phyloP scores from a whole-genome alignment of 2,797 vertebrate species.

The Selene dorsalis region DNA sequence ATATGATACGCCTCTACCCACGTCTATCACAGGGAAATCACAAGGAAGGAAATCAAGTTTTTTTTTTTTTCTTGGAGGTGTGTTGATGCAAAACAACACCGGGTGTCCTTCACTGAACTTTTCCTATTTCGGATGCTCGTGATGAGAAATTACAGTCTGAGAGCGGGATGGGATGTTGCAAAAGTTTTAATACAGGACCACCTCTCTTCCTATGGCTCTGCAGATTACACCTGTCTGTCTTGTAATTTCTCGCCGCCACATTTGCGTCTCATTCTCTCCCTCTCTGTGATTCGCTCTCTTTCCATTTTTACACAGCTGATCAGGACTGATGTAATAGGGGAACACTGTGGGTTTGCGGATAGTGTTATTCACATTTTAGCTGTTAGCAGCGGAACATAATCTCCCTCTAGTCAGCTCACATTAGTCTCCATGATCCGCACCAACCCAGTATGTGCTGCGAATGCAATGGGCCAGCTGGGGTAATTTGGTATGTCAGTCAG shows the following conservation, averaged over 20 bases:
- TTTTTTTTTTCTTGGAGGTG: conserved; percentile 59
- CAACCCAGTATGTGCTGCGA: conserved; percentile 81
- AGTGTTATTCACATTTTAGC: conserved; percentile 80
- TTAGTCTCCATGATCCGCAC: conserved; percentile 83
- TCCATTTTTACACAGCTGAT: conserved; percentile 71
- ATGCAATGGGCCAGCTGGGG: conserved; percentile 81
- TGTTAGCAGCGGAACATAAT: conserved; percentile 84
- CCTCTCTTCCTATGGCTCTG: not conserved
- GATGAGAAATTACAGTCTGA: conserved; percentile 61
- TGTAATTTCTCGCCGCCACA: conserved; percentile 16
- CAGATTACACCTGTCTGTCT: not conserved
- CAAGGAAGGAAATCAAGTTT: conserved; percentile 62
- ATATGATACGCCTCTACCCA: conserved; percentile 32
- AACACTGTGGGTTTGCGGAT: conserved; percentile 75
- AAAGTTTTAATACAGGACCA: conserved; percentile 13
- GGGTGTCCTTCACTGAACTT: conserved; percentile 34
- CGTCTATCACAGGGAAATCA: conserved; percentile 60
- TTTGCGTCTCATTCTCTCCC: conserved; percentile 11
- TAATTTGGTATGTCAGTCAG: conserved; percentile 85
- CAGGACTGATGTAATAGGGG: conserved; percentile 75
- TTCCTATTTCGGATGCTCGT: conserved; percentile 56
- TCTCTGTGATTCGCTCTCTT: conserved; percentile 19
- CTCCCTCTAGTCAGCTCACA: conserved; percentile 84
- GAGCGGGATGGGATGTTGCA: conserved; percentile 31
- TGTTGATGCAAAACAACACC: conserved; percentile 24